These are phyloP conservation scores for Steinernema khuongi DNA, from an alignment of 1,140 invertebrate species.

Conservation along the genomic window DNA sequence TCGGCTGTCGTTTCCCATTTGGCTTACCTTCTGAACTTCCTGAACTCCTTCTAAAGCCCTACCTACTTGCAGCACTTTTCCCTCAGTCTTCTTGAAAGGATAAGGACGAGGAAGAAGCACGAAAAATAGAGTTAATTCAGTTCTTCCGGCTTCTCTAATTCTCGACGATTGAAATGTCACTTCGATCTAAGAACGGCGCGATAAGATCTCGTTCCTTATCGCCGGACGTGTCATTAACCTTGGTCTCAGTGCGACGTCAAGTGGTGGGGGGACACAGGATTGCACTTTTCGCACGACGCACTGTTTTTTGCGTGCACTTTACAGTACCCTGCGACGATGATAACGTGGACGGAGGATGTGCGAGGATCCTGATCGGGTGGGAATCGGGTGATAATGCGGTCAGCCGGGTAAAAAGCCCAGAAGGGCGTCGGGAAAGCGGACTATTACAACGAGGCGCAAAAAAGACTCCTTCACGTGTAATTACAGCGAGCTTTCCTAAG, in stretches of 20 bases:
- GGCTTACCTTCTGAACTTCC: too few relatives aligned
- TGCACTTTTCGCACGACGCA: background rate
- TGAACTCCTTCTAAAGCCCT: too few relatives aligned
- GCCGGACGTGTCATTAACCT: background rate
- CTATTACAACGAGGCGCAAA: background rate
- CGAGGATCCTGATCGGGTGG: background rate
- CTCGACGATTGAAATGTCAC: too few relatives aligned
- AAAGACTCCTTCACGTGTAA: too few relatives aligned
- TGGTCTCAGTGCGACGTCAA: background rate
- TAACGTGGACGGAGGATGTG: background rate
- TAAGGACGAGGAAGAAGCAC: too few relatives aligned
- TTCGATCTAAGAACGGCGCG: background rate
- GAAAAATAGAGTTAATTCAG: too few relatives aligned
- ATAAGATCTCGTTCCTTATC: background rate
- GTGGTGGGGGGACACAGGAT: background rate
- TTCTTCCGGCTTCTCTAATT: too few relatives aligned
- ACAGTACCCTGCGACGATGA: background rate
- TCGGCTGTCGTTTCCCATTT: too few relatives aligned
- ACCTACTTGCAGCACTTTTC: too few relatives aligned
- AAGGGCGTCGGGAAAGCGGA: background rate
- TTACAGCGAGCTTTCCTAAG: too few relatives aligned
- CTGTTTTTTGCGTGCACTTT: background rate
- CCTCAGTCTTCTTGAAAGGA: too few relatives aligned
- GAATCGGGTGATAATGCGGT: background rate
- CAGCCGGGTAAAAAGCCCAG: background rate